Evolutionary conservation across 2,888 invertebrate species (phyloP), one percentile per base, ranked within the genome.

Genomic region (Drosophila affinis): DNA sequence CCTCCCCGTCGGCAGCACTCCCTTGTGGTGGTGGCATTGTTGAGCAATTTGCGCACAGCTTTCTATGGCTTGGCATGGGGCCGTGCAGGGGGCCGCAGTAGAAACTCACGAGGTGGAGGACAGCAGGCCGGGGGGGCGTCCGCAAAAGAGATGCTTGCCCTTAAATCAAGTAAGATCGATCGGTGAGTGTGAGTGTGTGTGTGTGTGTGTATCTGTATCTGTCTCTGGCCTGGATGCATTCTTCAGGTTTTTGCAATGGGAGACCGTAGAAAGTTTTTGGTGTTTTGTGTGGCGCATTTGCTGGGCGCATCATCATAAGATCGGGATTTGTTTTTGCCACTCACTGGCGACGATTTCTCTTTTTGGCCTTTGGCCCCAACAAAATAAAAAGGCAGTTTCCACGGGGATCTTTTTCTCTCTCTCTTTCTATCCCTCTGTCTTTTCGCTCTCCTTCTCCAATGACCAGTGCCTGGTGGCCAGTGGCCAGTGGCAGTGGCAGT

Each of bases 301-400:
- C 39, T n/a, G 39, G 39, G n/a, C n/a, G n/a, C 39, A 39, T 39
- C 39, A 39, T 39, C n/a, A 21, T 49, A 24, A 14, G 27, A 45
- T 68, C 52, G 69, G 17, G 32, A 45, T 58, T 53, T 68, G 72
- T 70, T 72, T 69, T 68, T 72, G 74, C 39, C 39, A 60, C 51
- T 70, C 62, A 44, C 46, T 59, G n/a, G 46, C 18, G 64, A 59
- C 76, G 79, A 79, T 80, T 80, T 80, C 80, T 80, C 80, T 80
- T 77, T 80, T 74, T 29, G 24, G 17, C 32, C 21, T 51, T 39
- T 56, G 14, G n/a, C 9, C 17, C 48, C 27, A n/a, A 3, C 2
- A 10, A 5, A 44, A 9, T n/a, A 27, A 48, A n/a, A 21, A 29
- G 24, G 32, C 52, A 46, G 12, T 52, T 39, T 39, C 39, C 39